Evolutionary conservation across 2,888 invertebrate species (phyloP), one percentile per base, ranked within the genome.

Genomic region (Acronicta alni): DNA sequence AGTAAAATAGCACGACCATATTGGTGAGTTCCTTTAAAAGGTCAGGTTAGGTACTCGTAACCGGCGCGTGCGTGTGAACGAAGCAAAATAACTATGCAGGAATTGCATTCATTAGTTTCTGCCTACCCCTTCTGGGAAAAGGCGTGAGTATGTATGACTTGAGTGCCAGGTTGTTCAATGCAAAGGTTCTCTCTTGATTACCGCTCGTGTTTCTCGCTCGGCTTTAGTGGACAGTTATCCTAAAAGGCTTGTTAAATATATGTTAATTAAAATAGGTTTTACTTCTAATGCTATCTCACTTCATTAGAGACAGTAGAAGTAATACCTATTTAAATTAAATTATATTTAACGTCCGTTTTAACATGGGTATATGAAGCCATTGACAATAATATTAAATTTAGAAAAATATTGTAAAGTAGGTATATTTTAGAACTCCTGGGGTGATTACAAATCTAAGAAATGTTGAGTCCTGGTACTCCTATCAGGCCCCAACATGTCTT

Each of bases 361-460:
- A n/a, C n/a, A 32, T 35, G 2, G 7, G 41, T 20, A 41, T 41
- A 14, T 20, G 41, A 41, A 41, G 41, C 41, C 41, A 41, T 18
- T 41, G 41, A 17, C 18, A 10, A 41, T 39, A 32, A 32, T 14
- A 32, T 35, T 35, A 35, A 6, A 35, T 35, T 35, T 35, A 35
- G 35, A 32, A 32, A 32, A 32, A 35, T 5, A 35, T 5, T 1
- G 14, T 32, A n/a, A n/a, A 35, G 35, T 32, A 32, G 3, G 10
- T n/a, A 6, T 35, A 35, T 35, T 35, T 35, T n/a, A n/a, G 35
- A 35, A 35, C 6, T n/a, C 5, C n/a, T 35, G 35, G 35, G 35
- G 5, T 35, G 6, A 35, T n/a, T 3, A 26, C 3, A 30, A 12
- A 30, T 30, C 30, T 26, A 8, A 26, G 3, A 26, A 9, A 9